Conservation (phyloP, 2,888 invertebrate genomes). For the Drosophila parthenogenetica region DNA sequence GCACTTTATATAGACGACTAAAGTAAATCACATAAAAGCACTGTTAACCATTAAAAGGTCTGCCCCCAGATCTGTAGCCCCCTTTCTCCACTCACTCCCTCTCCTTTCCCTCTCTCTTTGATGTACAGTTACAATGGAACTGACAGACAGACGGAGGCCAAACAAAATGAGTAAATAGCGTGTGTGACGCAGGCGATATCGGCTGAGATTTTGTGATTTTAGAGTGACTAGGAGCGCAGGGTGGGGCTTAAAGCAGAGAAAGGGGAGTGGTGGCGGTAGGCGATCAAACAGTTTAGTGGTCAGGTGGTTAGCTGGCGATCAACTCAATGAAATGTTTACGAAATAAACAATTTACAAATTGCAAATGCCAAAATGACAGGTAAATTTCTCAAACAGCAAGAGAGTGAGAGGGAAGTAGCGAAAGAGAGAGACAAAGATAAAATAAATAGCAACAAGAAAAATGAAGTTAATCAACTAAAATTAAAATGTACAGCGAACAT, state of each 20-base stretch:
- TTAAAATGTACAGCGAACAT: conserved; percentile 73
- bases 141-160: conserved; percentile 37
- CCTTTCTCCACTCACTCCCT: not conserved
- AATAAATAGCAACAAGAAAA: conserved; percentile 42
- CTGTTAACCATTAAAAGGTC: conserved; percentile 44
- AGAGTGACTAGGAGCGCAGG: not conserved
- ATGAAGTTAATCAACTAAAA: conserved; percentile 74
- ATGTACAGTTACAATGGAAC: conserved; percentile 60
- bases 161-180: conserved; percentile 23
- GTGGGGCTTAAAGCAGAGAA: too few relatives aligned
- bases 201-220: conserved; percentile 3
- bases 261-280: not conserved
- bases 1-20: too few relatives aligned
- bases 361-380: conserved; percentile 48
- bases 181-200: conserved; percentile 37
- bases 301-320: conserved; percentile 43
- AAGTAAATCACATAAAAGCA: not conserved
- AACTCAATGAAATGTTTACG: conserved; percentile 30
- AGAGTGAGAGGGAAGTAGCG: conserved; percentile 14
- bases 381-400: conserved; percentile 45
- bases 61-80: conserved; percentile 5
- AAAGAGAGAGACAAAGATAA: conserved; percentile 21
- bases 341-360: conserved; percentile 33
- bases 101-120: conserved; percentile 4
- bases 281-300: conserved; percentile 11